These are phyloP conservation scores for Eupithecia vulgata DNA, from an alignment of 2,888 invertebrate genomes.

Conservation along the genomic window DNA sequence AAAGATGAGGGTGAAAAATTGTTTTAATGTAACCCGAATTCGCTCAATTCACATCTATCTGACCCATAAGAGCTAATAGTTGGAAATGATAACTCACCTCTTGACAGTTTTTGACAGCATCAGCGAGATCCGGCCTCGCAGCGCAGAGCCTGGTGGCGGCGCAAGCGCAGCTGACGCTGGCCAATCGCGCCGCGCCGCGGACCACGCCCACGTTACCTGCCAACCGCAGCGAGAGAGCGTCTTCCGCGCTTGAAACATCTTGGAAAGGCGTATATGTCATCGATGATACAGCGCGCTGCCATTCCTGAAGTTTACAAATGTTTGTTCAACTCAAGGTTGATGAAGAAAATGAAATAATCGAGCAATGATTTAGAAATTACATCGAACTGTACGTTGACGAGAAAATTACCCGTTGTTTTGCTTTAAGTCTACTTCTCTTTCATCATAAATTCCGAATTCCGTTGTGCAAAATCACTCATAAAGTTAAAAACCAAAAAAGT, in stretches of 20 bases:
- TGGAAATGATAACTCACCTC: conserved; percentile 55
- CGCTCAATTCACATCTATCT: no score
- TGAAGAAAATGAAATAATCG: not conserved
- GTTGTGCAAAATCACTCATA: not conserved
- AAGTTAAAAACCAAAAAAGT: not conserved
- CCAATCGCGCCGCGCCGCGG: conserved; percentile 75
- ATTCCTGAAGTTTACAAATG: conserved; percentile 59
- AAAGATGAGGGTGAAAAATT: no score
- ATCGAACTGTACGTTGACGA: not conserved
- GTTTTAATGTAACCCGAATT: no score
- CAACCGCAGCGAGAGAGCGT: conserved; percentile 46
- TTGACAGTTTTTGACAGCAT: conserved; percentile 69
- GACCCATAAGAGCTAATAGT: no score
- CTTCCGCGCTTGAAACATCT: conserved; percentile 34
- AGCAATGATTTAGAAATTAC: not conserved
- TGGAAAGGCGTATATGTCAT: conserved; percentile 54
- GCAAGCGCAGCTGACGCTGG: conserved; percentile 77
- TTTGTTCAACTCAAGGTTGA: not conserved
- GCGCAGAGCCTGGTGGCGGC: conserved; percentile 75
- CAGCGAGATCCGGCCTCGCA: conserved; percentile 64
- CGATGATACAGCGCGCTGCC: conserved; percentile 72
- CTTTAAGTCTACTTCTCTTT: not conserved
- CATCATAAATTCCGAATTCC: not conserved
- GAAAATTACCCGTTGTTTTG: not conserved
- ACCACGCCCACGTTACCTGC: conserved; percentile 73